Evolutionary conservation across 1,140 invertebrate genomes (phyloP), one percentile per base, ranked within the genome.

Genomic region (Neomicropteryx cornuta): DNA sequence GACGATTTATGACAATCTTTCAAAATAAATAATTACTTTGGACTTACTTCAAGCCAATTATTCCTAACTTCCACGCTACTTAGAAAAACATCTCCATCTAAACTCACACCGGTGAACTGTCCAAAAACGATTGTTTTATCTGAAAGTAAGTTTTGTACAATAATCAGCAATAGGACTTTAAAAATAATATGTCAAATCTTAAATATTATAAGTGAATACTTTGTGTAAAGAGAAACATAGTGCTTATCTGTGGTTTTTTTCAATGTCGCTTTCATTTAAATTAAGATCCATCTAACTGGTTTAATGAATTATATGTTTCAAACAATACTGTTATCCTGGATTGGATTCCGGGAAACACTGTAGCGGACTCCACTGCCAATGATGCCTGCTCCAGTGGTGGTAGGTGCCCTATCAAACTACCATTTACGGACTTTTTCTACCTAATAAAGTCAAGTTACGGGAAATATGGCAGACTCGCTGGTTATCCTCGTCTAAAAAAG

Each of bases 61-160:
- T 87, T 78, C 37, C 87, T 67, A 18, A 93, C 88, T 76, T 93
- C 89, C 10, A 86, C 87, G 43, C 83, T 90, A 58, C 85, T 89
- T 1, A 95, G 71, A 68, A 84, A 83, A 14, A 95, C 77, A 52
- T 87, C 79, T 2, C 89, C 89, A 52, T 92, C 83, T 24, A 92
- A 68, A 55, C 80, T 87, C 4, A 94, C 81, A 11, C 90, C 89
- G 17, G 88, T 91, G 48, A 89, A 84, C 52, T 79, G 81, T 1
- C 85, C 87, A 70, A 94, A 83, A 1, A 90, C 80, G 22, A 94
- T 60, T 18, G 74, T 81, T 43, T 83, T 68, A 52, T 72, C 76
- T 75, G 48, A 38, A 73, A 49, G 28, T 45, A 33, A 31, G 35
- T 50, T 44, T 37, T 30, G 33, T 14, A 30, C 39, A 36, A 33